Percentiles rank a stretch among this genome's conserved stretches.
These are phyloP conservation scores for Habrosyne pyritoides DNA, from an alignment of 2,888 invertebrate species.

Conservation along the genomic window DNA sequence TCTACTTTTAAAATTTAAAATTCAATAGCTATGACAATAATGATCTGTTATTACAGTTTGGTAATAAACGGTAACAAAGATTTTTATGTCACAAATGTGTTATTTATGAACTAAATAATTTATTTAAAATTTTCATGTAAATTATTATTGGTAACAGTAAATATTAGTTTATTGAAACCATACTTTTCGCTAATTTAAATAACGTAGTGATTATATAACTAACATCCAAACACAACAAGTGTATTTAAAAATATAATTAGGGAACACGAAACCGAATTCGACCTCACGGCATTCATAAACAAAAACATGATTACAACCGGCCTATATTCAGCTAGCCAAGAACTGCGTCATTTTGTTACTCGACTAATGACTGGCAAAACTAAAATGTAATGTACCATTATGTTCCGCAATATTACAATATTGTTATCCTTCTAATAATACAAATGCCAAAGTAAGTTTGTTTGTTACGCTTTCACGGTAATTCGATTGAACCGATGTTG, in stretches of 20 bases:
- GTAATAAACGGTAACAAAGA: neutral
- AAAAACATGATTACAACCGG: neutral
- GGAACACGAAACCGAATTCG: neutral
- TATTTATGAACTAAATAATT: no score
- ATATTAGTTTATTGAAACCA: no score
- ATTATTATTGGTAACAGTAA: no score
- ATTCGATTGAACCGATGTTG: no score
- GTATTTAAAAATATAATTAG: neutral
- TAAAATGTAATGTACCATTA: neutral
- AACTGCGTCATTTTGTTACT: neutral
- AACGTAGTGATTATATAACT: no score
- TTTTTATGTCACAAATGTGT: neutral
- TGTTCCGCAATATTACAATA: no score
- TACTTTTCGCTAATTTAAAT: no score
- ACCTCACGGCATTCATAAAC: neutral
- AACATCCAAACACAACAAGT: neutral
- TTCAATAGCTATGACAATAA: neutral
- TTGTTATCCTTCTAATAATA: no score
- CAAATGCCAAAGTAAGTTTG: no score
- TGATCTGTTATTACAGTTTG: neutral
- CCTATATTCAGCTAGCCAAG: neutral
- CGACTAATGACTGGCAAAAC: neutral
- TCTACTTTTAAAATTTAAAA: neutral
- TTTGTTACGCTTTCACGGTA: no score
- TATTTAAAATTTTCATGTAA: no score